Base-by-base conservation (phyloP, 2,888 invertebrate species). In the Caenorhabditis sp. region DNA sequence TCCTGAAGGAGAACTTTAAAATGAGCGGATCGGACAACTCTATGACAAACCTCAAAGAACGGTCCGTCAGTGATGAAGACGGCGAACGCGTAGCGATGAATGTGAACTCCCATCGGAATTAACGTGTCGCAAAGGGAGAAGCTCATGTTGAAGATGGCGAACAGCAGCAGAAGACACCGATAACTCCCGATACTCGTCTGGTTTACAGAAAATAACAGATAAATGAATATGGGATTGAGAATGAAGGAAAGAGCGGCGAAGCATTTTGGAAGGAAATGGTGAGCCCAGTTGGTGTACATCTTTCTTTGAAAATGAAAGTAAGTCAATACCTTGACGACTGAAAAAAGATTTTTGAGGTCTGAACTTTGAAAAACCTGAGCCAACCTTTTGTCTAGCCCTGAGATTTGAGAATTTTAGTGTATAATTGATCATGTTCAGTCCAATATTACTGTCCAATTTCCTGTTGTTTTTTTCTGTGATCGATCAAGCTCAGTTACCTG, bases 231-330 rank as follows among this genome's bases (percentile, higher is more conserved):
- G n/a, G 43, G 43, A 45, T 62, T 71, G 20, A 71, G 24, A 7
- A 62, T 15, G 46, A 53, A 39, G 3, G 61, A 53, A 5, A 55
- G 32, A 4, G 24, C 8, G 3, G 27, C 48, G 37, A 35, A 46
- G 4, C 32, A 1, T 24, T 63, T 72, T 0, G 72, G 72, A 17
- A 63, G 50, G 24, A 58, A 70, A 26, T 70, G 26, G 39, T 61
- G 70, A 26, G 61, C 27, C 59, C 59, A 70, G 61, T 52, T 61
- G 26, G 59, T 48, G 52, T 35, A 45, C 68, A 70, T 70, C 15
- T 43, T n/a, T n/a, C n/a, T n/a, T n/a, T n/a, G n/a, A n/a, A n/a
- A n/a, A n/a, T n/a, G n/a, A n/a, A n/a, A n/a, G n/a, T n/a, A n/a
- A n/a, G n/a, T n/a, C n/a, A n/a, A n/a, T n/a, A n/a, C n/a, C n/a